Conservation (phyloP, 2,113 vertebrate species). For the Baryphthengus martii region DNA sequence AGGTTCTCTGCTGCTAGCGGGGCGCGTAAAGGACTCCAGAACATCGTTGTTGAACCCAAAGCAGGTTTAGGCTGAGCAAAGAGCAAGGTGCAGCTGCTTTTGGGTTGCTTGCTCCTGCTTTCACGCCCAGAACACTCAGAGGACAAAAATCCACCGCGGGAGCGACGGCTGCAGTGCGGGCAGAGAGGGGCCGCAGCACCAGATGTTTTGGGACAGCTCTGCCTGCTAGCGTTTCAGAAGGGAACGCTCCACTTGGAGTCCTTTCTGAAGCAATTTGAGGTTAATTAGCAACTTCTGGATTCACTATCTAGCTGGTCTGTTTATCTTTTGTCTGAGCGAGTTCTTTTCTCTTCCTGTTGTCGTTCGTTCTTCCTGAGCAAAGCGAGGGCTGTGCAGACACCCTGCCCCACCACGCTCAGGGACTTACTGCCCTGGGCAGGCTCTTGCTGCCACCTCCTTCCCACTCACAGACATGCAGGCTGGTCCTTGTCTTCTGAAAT, state of each 20-base stretch:
- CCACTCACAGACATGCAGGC: not conserved
- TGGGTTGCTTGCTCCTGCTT: not conserved
- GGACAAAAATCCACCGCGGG: not conserved
- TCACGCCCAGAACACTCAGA: not conserved
- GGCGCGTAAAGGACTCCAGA: not conserved
- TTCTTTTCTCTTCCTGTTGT: slow-evolving; percentile 36
- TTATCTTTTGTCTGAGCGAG: slow-evolving; percentile 10
- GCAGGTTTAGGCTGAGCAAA: not conserved
- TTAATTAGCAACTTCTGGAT: slow-evolving; percentile 47
- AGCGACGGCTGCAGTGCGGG: not conserved
- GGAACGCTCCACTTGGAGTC: not conserved
- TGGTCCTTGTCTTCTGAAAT: not conserved
- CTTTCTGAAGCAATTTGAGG: not conserved
- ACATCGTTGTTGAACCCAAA: not conserved
- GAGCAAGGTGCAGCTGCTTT: not conserved
- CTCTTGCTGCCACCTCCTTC: not conserved
- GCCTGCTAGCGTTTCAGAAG: not conserved
- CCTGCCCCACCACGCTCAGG: rapidly evolving
- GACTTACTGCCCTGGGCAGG: not conserved
- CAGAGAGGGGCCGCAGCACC: not conserved
- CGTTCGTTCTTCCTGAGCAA: not conserved
- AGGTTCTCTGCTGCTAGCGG: not conserved
- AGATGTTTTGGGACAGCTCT: not conserved
- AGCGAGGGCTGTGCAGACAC: rapidly evolving
- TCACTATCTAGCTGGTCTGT: not conserved